These are phyloP conservation scores for Vombatus ursinus DNA, from an alignment of 2,113 vertebrate species.

Conservation along the genomic window DNA sequence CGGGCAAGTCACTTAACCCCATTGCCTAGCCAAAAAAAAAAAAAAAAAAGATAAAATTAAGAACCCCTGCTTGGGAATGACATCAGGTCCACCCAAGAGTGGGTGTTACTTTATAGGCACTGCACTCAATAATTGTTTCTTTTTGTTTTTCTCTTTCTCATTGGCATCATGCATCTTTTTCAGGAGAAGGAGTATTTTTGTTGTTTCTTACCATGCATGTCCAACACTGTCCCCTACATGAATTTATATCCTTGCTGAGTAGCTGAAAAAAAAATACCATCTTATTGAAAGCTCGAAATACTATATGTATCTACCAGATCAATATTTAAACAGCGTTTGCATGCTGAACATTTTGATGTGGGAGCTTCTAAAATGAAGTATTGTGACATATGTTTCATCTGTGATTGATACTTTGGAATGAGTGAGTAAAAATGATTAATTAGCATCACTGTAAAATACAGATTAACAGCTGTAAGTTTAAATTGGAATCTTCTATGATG, in stretches of 20 bases:
- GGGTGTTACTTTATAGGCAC: slow-evolving; percentile 58
- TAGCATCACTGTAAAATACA: slow-evolving; percentile 58
- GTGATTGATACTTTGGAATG: slow-evolving; percentile 34
- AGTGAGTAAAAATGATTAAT: slow-evolving; percentile 35
- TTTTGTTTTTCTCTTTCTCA: slow-evolving; percentile 65
- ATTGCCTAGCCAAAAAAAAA: too few relatives aligned
- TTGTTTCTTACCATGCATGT: slow-evolving; percentile 54
- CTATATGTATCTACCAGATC: not conserved
- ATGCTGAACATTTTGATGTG: slow-evolving; percentile 45
- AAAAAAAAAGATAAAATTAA: too few relatives aligned
- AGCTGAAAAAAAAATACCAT: not conserved
- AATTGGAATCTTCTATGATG: slow-evolving; percentile 3
- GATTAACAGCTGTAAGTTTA: slow-evolving; percentile 39
- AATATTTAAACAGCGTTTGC: slow-evolving; percentile 48
- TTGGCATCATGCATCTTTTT: slow-evolving; percentile 55
- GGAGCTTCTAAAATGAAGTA: slow-evolving; percentile 36
- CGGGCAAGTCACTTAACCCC: too few relatives aligned
- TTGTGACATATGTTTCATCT: slow-evolving; percentile 49
- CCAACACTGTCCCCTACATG: not conserved
- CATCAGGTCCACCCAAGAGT: slow-evolving; percentile 66
- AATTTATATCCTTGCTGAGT: slow-evolving; percentile 18
- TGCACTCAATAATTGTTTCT: slow-evolving; percentile 53
- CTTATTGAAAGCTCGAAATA: slow-evolving; percentile 20
- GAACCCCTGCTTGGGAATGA: slow-evolving; percentile 24
- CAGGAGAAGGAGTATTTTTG: slow-evolving; percentile 75